Base-by-base conservation (phyloP, 2,888 invertebrate species). In the Cerceris rybyensis region DNA sequence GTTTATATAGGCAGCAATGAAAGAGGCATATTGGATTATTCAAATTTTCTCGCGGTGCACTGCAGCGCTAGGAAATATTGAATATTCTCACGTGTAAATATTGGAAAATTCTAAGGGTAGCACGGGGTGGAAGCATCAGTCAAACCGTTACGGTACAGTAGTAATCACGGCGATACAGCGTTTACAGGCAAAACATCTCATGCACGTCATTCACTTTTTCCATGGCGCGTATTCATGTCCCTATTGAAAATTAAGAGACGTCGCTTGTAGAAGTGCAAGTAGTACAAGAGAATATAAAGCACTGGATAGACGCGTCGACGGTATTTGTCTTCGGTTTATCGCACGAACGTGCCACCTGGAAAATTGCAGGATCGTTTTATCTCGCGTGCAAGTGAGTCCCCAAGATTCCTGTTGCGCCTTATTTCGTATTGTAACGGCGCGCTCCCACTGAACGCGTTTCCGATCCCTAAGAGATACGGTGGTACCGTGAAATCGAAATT, bases 81-180 rank as follows among this genome's bases (percentile, higher is more conserved):
- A 78, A 82, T 82, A 82, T 81, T 79, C 72, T 46, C 55, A 8
- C 73, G 75, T 80, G 81, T 64, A 84, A 84, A 84, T 84, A 84
- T 84, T 73, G 84, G 68, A 84, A 76, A 79, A 77, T 75, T 77
- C 76, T 74, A 77, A 78, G 59, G 28, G 28, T 28, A 28, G 28
- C 28, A 28, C 72, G 66, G 46, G 28, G 58, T 66, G 66, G 57
- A 11, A 28, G 66, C 57, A 59, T 54, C 59, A 49, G 28, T 13
- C 28, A 42, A 50, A 55, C 63, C 13, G 50, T 70, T 11, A 8
- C 46, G 52, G 11, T 50, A 67, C 67, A 50, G 58, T 71, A 71
- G 71, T 82, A 84, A 77, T 75, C 68, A 71, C 59, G 70, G 54
- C 42, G 57, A 41, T 39, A 52, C 52, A 75, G 28, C 75, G 77